Conservation (phyloP, 2,113 vertebrate species). For the Rhizomys pruinosus region DNA sequence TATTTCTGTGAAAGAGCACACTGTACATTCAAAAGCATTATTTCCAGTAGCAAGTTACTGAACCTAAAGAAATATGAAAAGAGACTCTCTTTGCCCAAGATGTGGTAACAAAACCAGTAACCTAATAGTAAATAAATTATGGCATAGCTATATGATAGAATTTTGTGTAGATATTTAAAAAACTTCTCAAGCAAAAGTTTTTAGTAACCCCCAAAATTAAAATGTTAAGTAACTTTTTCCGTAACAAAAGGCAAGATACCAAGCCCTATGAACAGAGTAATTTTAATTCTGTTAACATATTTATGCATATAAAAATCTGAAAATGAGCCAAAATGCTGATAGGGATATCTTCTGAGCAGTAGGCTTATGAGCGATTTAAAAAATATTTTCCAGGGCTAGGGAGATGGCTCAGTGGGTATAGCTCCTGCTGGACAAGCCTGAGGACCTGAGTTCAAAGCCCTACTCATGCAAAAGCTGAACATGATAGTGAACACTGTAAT, state of each 20-base stretch:
- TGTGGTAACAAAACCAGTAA: conserved; percentile 27
- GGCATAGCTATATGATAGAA: background rate
- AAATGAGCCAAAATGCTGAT: background rate
- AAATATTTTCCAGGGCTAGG: conserved; percentile 1
- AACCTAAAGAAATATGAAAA: background rate
- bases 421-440: background rate
- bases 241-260: background rate
- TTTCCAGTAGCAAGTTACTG: background rate
- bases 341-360: background rate
- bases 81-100: background rate
- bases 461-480: background rate
- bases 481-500: background rate
- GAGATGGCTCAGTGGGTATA: background rate
- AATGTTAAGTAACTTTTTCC: conserved; percentile 17
- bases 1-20: conserved; percentile 55
- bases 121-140: background rate
- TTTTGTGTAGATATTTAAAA: background rate
- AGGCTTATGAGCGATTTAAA: conserved; percentile 40
- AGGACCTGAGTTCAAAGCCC: background rate
- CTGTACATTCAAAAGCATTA: conserved; percentile 3
- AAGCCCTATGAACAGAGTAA: background rate
- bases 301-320: background rate
- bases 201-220: background rate
- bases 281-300: conserved; percentile 31
- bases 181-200: conserved; percentile 2